These are phyloP conservation scores for Numenius arquata DNA, from an alignment of 2,113 vertebrate genomes.

Conservation along the genomic window DNA sequence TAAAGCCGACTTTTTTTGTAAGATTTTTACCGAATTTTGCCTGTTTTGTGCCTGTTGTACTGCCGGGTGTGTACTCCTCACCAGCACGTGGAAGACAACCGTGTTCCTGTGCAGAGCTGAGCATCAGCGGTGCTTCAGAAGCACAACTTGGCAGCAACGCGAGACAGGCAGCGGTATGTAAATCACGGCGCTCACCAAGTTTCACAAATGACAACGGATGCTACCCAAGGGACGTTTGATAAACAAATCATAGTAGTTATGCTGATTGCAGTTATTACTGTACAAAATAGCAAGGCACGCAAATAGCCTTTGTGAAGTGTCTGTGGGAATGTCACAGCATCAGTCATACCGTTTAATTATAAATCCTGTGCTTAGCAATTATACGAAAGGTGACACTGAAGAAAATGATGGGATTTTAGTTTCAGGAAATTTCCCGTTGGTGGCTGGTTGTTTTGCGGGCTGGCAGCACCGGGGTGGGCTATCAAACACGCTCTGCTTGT, in stretches of 20 bases:
- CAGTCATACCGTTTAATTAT: not conserved
- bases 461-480: not conserved
- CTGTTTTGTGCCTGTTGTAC: not conserved
- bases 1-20: not conserved
- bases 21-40: not conserved
- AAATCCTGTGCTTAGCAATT: not conserved
- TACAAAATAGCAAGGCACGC: not conserved
- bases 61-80: fast-evolving
- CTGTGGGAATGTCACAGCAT: not conserved
- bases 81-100: fast-evolving
- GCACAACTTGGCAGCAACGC: not conserved
- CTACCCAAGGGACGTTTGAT: not conserved
- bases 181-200: not conserved
- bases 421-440: not conserved
- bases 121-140: not conserved
- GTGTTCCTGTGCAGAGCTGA: not conserved
- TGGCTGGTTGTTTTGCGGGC: not conserved
- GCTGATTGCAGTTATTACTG: not conserved
- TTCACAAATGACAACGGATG: not conserved
- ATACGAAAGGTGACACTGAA: conserved; percentile 14
- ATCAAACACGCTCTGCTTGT: fast-evolving
- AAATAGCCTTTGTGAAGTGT: not conserved
- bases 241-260: conserved; percentile 6
- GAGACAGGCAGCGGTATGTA: not conserved
- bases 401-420: not conserved